Evolutionary conservation across 2,888 invertebrate genomes (phyloP).

Genomic region (Gastrophysa polygoni): DNA sequence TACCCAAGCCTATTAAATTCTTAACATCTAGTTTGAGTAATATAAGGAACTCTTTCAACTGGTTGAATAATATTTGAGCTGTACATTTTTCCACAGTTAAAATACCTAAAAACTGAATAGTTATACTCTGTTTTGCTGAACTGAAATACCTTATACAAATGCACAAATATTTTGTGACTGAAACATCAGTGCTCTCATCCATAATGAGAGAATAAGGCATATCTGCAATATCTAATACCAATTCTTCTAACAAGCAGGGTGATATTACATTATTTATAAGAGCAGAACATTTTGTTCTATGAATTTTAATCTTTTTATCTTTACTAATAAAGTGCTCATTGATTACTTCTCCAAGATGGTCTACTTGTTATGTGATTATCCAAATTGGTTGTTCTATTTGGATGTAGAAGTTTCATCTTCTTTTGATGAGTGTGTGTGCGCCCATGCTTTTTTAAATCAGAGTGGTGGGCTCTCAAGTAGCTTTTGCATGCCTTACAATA

Average conservation of each 20-base stretch:
- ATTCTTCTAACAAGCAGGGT: slow-evolving; percentile 24
- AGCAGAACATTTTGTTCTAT: slow-evolving; percentile 34
- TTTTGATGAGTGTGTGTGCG: too few relatives aligned
- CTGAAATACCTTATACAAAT: neutral
- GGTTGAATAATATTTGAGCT: neutral
- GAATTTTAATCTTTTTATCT: too few relatives aligned
- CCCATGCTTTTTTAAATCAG: too few relatives aligned
- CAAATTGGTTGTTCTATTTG: too few relatives aligned
- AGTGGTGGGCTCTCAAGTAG: too few relatives aligned
- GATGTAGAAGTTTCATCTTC: too few relatives aligned
- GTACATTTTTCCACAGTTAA: neutral
- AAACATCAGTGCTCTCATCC: slow-evolving; percentile 12
- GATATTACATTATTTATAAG: slow-evolving; percentile 34
- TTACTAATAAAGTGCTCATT: too few relatives aligned
- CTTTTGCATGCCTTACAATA: too few relatives aligned
- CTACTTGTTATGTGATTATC: too few relatives aligned
- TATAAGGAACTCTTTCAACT: slow-evolving; percentile 22
- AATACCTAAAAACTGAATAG: slow-evolving; percentile 1
- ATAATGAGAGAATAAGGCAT: slow-evolving; percentile 11
- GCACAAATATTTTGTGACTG: neutral
- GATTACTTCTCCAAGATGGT: too few relatives aligned
- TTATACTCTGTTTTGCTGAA: neutral
- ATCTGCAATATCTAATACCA: slow-evolving; percentile 11
- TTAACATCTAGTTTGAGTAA: slow-evolving; percentile 32
- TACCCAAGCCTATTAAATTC: slow-evolving; percentile 37